A percentile compares a stretch with the other conserved stretches of the same genome.
phyloP scores from a whole-genome alignment of 2,888 invertebrate species.

The Merodon equestris region DNA sequence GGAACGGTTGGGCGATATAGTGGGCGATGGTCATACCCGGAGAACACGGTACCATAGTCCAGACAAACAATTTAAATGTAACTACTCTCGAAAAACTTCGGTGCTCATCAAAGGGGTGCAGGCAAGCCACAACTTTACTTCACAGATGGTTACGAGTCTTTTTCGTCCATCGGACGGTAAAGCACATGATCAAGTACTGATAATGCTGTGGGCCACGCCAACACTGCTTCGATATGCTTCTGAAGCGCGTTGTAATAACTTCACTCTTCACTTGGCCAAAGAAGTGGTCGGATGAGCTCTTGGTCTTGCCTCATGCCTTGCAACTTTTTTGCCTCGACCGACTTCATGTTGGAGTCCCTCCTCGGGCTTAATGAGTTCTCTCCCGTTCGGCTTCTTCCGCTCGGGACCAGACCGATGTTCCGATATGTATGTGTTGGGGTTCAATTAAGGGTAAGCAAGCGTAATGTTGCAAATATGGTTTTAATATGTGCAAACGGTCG shows the following conservation, averaged over 20 bases:
- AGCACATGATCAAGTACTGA: constrained; percentile 57
- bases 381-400: constrained; percentile 20
- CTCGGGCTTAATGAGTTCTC: constrained; percentile 64
- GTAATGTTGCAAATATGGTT: constrained; percentile 68
- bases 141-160: constrained; percentile 46
- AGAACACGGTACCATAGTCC: constrained; percentile 51
- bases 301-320: constrained; percentile 34
- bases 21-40: constrained; percentile 7
- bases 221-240: constrained; percentile 34
- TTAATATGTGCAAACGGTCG: constrained; percentile 67
- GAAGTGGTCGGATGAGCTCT: constrained; percentile 65
- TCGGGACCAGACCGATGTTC: constrained; percentile 1
- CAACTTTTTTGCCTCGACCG: too few relatives aligned
- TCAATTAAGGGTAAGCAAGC: constrained; percentile 68
- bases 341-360: too few relatives aligned
- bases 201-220: constrained; percentile 49
- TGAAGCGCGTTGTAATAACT: constrained; percentile 19
- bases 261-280: constrained; percentile 48
- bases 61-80: constrained; percentile 68
- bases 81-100: constrained; percentile 64
- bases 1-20: constrained; percentile 18
- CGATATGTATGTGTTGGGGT: constrained; percentile 17
- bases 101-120: constrained; percentile 21
- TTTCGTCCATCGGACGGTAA: constrained; percentile 2
- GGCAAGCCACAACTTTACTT: constrained; percentile 34